Evolutionary conservation across 2,113 vertebrate genomes (phyloP).

Genomic region (Neotoma lepida): DNA sequence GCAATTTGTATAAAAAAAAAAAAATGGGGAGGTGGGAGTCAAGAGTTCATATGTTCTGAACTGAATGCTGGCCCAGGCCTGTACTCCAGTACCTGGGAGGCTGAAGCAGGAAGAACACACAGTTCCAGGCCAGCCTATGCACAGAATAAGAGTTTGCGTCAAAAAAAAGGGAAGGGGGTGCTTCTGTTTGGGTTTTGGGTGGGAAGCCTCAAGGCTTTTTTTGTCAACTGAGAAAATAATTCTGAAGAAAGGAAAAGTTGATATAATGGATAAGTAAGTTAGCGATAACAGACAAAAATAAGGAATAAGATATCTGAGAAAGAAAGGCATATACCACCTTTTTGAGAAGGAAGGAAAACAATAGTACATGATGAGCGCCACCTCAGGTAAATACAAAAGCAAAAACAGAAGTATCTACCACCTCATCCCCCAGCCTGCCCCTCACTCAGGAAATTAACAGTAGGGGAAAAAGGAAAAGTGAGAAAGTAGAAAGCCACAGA

Average conservation of each 20-base stretch:
- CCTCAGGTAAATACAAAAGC: conserved; percentile 31
- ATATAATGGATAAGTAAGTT: neutral
- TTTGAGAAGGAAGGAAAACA: conserved; percentile 30
- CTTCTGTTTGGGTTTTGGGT: conserved; percentile 17
- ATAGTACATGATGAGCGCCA: conserved; percentile 19
- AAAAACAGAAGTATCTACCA: neutral
- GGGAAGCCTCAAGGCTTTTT: neutral
- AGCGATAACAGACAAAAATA: conserved; percentile 23
- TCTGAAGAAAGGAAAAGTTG: conserved; percentile 47
- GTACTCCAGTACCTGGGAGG: neutral
- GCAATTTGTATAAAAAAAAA: neutral
- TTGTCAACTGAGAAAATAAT: conserved; percentile 40
- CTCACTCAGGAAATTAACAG: neutral
- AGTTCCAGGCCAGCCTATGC: neutral
- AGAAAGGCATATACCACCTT: neutral
- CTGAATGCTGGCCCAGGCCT: neutral
- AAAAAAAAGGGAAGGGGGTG: too few species aligned
- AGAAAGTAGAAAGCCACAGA: conserved; percentile 9
- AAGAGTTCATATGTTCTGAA: conserved; percentile 26
- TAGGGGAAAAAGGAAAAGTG: neutral
- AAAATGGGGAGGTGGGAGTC: neutral
- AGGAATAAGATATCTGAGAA: neutral
- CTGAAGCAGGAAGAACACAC: neutral
- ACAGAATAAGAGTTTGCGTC: neutral
- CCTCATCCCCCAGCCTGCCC: neutral